Evolutionary conservation across 2,113 vertebrate species (phyloP), one percentile per base, ranked within the genome.

Genomic region (Malurus elegans): DNA sequence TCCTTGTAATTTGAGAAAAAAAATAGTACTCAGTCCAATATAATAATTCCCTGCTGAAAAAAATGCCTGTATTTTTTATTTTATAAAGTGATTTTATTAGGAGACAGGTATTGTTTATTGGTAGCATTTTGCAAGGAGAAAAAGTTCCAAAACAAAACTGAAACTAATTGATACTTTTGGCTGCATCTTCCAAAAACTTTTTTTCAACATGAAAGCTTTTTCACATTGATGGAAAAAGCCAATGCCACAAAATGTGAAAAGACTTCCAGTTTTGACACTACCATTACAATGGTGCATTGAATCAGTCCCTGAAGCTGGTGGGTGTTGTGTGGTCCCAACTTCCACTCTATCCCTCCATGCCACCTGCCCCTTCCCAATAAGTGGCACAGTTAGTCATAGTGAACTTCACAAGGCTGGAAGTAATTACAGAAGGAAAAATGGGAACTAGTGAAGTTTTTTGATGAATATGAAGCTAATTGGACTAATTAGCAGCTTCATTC

Each of bases 331-430:
- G 50, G 26, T 45, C 25, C 9, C 42, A 57, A 25, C 54, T 69
- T 48, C 66, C 40, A 31, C 13, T 14, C 40, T 24, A n/a, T 19
- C 16, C 6, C 24, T 65, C 51, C 0, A 2, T 58, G 48, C 47
- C 16, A 45, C 13, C 34, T 0, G 0, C n/a, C 9, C 3, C 7
- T n/a, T n/a, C 6, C 8, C 5, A 8, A 14, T 4, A 4, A 9
- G 10, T 45, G 54, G 18, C 64, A 56, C 15, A 29, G 40, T 17
- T 44, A 44, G 58, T 18, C 18, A n/a, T 8, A 16, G 10, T 51
- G 38, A 61, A 57, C 54, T 53, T 58, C 0, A 0, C 48, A 62
- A 25, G 14, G 9, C 40, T 61, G 67, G 45, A 53, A 85, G 44
- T 75, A 60, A 47, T 60, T 58, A 18, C 12, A 82, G 40, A 17